These are phyloP conservation scores for Pediacus dermestoides DNA, from an alignment of 2,888 invertebrate species.

Conservation along the genomic window DNA sequence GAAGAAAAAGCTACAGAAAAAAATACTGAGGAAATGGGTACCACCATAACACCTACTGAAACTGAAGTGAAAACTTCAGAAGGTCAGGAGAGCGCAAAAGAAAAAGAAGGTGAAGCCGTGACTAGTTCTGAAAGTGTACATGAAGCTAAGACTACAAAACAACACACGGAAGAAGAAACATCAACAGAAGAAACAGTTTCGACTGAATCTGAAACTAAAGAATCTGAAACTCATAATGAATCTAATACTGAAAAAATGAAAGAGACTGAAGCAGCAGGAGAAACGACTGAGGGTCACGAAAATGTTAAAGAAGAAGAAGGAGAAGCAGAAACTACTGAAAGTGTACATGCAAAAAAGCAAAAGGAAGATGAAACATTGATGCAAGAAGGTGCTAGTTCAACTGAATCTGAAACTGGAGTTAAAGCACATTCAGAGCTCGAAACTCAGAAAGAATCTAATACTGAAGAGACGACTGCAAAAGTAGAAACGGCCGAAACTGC, in stretches of 20 bases:
- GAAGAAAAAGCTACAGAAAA: neutral
- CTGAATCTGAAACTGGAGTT: constrained; percentile 1
- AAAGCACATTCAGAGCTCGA: neutral
- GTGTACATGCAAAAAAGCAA: neutral
- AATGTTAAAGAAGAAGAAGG: neutral
- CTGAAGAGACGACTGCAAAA: neutral
- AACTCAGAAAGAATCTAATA: no score
- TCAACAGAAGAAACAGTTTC: constrained; percentile 5
- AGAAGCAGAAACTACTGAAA: neutral
- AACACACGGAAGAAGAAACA: neutral
- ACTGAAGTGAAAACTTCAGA: neutral
- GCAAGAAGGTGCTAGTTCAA: neutral
- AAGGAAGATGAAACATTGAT: neutral
- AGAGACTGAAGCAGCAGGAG: constrained; percentile 1
- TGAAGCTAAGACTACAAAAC: neutral
- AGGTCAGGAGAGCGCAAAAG: neutral
- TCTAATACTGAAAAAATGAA: neutral
- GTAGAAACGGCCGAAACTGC: neutral
- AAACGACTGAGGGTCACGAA: no score
- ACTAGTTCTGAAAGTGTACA: neutral
- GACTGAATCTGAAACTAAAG: neutral
- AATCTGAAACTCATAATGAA: neutral
- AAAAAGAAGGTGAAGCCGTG: constrained; percentile 1
- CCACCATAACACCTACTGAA: neutral
- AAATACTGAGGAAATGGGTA: neutral